Evolutionary conservation across 2,888 invertebrate species (phyloP).

Genomic region (Acanthacorydalis orientalis): DNA sequence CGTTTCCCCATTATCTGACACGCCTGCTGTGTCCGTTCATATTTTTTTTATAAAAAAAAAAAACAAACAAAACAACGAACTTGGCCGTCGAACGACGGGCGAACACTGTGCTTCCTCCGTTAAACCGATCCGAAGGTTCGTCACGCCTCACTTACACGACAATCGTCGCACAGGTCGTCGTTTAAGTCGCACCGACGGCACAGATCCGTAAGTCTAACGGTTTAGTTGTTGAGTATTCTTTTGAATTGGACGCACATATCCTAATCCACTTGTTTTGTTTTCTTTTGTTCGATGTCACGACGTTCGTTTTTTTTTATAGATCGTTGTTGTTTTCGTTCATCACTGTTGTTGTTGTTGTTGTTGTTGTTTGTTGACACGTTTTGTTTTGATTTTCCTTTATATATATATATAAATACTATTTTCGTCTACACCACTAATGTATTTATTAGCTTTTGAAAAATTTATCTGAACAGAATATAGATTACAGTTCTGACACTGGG

Average conservation of each 20-base stretch:
- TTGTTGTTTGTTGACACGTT: no score
- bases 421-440: no score
- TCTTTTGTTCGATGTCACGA: not conserved
- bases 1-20: not conserved
- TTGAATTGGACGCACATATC: not conserved
- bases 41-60: not conserved
- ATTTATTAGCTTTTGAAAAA: no score
- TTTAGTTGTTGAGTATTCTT: not conserved
- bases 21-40: no score
- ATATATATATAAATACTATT: no score
- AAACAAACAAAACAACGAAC: not conserved
- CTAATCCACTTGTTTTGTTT: not conserved
- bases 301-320: not conserved
- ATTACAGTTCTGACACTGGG: no score
- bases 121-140: constrained; percentile 37
- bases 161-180: constrained; percentile 33
- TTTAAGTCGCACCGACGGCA: constrained; percentile 51
- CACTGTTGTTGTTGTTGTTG: no score
- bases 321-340: no score
- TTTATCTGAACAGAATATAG: no score
- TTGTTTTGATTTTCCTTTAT: no score
- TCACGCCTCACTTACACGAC: constrained; percentile 55
- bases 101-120: not conserved
- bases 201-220: constrained; percentile 42
- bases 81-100: no score